Conservation (phyloP, 2,113 vertebrate species). For the Hassar affinis region DNA sequence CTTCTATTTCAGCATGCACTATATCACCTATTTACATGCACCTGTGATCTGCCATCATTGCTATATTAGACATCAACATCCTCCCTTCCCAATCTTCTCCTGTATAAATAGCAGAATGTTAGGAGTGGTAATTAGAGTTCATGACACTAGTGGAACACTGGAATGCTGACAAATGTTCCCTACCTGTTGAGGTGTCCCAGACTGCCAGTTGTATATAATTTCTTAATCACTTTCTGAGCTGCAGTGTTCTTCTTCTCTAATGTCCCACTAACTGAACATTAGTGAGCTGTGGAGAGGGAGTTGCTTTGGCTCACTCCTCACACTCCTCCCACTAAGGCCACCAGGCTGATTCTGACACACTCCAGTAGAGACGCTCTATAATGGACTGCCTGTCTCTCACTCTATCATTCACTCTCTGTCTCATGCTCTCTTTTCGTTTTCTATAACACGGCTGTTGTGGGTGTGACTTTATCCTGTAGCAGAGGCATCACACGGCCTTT, state of each 20-base stretch:
- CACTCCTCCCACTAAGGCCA: constrained; percentile 38
- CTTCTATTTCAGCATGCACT: constrained; percentile 48
- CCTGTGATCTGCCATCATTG: constrained; percentile 29
- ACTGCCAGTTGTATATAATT: constrained; percentile 1
- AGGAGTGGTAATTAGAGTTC: background rate
- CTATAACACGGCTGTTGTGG: constrained; percentile 14
- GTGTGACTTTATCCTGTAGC: constrained; percentile 43
- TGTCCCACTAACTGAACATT: constrained; percentile 26
- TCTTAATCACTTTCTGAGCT: constrained; percentile 27
- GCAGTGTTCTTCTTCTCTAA: constrained; percentile 26
- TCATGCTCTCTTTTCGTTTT: constrained; percentile 14
- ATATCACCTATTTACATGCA: constrained; percentile 47
- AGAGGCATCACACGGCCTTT: constrained; percentile 50
- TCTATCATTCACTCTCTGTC: constrained; percentile 1
- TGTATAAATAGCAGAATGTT: constrained; percentile 44
- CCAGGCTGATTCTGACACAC: constrained; percentile 31
- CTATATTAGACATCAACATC: constrained; percentile 37
- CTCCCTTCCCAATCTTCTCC: constrained; percentile 14
- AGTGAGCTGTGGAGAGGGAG: constrained; percentile 32
- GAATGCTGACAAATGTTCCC: constrained; percentile 8
- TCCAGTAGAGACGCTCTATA: constrained; percentile 20
- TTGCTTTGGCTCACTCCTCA: constrained; percentile 14
- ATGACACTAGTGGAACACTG: background rate
- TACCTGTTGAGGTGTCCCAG: constrained; percentile 42
- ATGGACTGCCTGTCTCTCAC: constrained; percentile 32